A percentile compares a stretch with the other conserved stretches of the same genome.
phyloP scores from a whole-genome alignment of 2,888 invertebrate genomes.

The Cryptocephalus primarius region DNA sequence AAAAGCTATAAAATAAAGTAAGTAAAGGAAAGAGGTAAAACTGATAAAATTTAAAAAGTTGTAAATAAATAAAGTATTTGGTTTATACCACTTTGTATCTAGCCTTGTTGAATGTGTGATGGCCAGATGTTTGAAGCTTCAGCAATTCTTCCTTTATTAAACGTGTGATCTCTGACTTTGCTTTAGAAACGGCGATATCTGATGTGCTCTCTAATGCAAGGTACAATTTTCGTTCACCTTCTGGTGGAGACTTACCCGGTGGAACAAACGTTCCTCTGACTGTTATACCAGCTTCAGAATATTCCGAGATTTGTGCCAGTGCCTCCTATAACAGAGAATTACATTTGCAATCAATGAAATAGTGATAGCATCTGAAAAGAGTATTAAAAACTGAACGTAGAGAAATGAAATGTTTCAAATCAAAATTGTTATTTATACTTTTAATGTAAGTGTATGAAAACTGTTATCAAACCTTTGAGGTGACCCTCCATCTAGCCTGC shows the following conservation, averaged over 20 bases:
- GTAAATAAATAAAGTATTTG: neutral
- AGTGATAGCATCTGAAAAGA: neutral
- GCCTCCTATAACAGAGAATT: conserved; percentile 61
- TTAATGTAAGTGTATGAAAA: neutral
- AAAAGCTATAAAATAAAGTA: too few relatives aligned
- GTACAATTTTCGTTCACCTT: conserved; percentile 91
- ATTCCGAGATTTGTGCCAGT: conserved; percentile 94
- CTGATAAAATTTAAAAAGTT: too few relatives aligned
- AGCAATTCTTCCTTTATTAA: conserved; percentile 96
- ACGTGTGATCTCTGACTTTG: conserved; percentile 93
- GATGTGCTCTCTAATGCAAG: conserved; percentile 98
- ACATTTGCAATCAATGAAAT: neutral
- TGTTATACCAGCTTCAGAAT: conserved; percentile 97
- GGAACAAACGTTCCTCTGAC: conserved; percentile 95
- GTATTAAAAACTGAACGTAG: neutral
- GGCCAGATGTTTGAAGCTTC: conserved; percentile 76
- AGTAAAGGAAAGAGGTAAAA: too few relatives aligned
- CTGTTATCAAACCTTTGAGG: conserved; percentile 61
- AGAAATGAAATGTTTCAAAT: neutral
- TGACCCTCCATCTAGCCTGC: conserved; percentile 96
- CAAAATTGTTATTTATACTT: neutral
- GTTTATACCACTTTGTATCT: conserved; percentile 82
- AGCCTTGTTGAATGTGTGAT: conserved; percentile 81
- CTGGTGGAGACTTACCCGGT: conserved; percentile 78
- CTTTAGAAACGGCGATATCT: conserved; percentile 90